Conservation (phyloP, 2,797 vertebrate genomes). For the Pipistrellus nathusii region DNA sequence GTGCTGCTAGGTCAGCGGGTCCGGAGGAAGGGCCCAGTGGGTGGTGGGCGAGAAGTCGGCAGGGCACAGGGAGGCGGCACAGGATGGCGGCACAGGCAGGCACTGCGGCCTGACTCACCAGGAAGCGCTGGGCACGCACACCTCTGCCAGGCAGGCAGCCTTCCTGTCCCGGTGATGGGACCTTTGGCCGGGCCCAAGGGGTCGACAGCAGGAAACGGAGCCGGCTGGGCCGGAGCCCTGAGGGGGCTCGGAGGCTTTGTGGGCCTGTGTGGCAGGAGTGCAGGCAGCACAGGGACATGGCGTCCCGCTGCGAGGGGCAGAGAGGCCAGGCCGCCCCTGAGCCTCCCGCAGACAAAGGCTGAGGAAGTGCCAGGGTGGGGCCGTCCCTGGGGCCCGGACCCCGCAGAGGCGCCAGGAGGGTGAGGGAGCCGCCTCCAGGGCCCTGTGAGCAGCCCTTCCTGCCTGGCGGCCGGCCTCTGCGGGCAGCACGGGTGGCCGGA, state of each 20-base stretch:
- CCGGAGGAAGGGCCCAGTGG: not conserved
- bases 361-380: not conserved
- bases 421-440: not conserved
- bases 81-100: not conserved
- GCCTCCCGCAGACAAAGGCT: not conserved
- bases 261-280: not conserved
- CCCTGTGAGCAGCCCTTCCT: not conserved
- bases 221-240: not conserved
- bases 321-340: not conserved
- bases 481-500: not conserved
- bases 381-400: not conserved
- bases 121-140: not conserved
- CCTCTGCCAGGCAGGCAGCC: not conserved
- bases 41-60: not conserved
- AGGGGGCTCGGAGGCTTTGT: not conserved
- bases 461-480: not conserved
- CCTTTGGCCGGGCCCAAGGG: not conserved
- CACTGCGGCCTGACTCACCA: constrained; percentile 13
- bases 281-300: not conserved
- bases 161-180: not conserved
- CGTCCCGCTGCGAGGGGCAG: not conserved
- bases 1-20: not conserved
- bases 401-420: not conserved
- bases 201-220: not conserved
- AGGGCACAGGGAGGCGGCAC: not conserved